Percentiles rank a stretch among this genome's conserved stretches.
These are phyloP conservation scores for Erinaceus europaeus DNA, from an alignment of 2,113 vertebrate genomes.

Conservation along the genomic window DNA sequence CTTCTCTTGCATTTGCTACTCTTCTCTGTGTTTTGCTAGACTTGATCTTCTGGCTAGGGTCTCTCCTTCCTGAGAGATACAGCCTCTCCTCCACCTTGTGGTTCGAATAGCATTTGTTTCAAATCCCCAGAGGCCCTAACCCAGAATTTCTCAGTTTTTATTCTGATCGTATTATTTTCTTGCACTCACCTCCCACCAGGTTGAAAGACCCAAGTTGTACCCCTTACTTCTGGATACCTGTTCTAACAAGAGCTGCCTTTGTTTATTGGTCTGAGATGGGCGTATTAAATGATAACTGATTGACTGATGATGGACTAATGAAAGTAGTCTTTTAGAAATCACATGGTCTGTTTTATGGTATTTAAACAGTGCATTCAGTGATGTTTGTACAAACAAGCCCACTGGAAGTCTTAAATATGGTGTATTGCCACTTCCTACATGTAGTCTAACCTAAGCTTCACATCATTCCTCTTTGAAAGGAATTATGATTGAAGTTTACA, in stretches of 20 bases:
- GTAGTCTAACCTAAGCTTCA: neutral
- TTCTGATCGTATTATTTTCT: neutral
- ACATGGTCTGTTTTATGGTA: neutral
- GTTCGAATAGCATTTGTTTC: neutral
- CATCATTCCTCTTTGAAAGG: neutral
- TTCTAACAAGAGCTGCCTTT: neutral
- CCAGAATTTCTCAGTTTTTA: neutral
- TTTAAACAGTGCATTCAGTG: neutral
- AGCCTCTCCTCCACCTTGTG: neutral
- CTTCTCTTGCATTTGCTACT: neutral
- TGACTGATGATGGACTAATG: neutral
- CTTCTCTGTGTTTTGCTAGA: neutral
- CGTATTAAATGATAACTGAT: neutral
- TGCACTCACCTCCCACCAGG: neutral
- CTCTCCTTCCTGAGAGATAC: neutral
- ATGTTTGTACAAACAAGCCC: neutral
- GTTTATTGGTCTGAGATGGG: neutral
- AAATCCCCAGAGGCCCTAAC: neutral
- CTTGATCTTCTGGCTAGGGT: neutral
- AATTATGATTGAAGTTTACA: neutral
- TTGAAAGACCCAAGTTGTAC: neutral
- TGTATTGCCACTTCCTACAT: neutral
- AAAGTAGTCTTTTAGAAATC: neutral
- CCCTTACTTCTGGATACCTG: neutral
- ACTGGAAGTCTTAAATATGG: neutral